A percentile compares a stretch with the other conserved stretches of the same genome.
Conservation (phyloP, 1,140 invertebrate genomes). For the Drosophila persimilis region DNA sequence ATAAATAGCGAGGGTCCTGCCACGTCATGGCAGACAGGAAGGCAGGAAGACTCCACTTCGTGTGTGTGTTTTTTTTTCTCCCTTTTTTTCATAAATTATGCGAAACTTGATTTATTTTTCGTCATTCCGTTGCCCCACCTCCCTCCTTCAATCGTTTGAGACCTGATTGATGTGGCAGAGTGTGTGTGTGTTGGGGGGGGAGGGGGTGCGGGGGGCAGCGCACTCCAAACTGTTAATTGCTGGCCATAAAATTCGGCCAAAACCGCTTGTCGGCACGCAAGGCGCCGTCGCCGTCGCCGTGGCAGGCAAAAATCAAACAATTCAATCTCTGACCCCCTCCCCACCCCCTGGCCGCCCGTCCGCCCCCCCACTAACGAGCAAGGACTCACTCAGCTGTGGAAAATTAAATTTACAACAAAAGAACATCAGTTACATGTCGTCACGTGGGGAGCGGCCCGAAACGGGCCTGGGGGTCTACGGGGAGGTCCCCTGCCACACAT, state of each 20-base stretch:
- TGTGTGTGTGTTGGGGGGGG: slow-evolving; percentile 53
- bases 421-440: slow-evolving; percentile 64
- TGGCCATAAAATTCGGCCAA: slow-evolving; percentile 59
- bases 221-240: slow-evolving; percentile 65
- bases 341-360: no score
- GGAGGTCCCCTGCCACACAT: no score
- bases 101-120: slow-evolving; percentile 63
- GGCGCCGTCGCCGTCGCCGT: background rate
- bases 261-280: slow-evolving; percentile 57
- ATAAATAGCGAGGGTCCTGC: slow-evolving; percentile 32
- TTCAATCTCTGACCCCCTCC: slow-evolving; percentile 51
- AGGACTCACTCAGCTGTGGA: slow-evolving; percentile 40
- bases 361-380: slow-evolving; percentile 5
- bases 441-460: background rate
- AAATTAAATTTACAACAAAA: slow-evolving; percentile 78
- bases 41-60: background rate
- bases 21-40: background rate
- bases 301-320: slow-evolving; percentile 40
- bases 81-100: slow-evolving; percentile 52
- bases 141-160: slow-evolving; percentile 6
- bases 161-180: slow-evolving; percentile 70
- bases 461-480: no score
- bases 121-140: no score
- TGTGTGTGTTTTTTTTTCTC: background rate
- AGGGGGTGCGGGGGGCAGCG: slow-evolving; percentile 5